Evolutionary conservation across 1,140 invertebrate genomes (phyloP), one percentile per base, ranked within the genome.

Genomic region (Chrysoperla carnea): DNA sequence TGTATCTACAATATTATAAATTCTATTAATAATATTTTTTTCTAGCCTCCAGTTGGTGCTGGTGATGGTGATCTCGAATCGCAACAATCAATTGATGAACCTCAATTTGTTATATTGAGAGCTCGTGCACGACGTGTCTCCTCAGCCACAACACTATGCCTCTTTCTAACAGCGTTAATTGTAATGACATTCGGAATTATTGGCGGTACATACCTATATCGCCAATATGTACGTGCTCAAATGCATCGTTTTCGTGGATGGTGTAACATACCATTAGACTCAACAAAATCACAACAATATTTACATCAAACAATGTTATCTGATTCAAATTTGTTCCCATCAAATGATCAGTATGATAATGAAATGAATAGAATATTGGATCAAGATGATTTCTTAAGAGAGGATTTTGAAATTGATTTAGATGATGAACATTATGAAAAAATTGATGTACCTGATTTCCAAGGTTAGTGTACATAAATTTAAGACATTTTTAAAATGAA

Each of bases 381-480:
- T 23, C 17, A 23, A 23, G 41, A 57, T 37, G 64, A 70, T 48
- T 74, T 67, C 31, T 81, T 92, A 48, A 72, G 77, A 33, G 83
- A 90, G 58, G 72, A 76, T 41, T 75, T 88, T 52, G 81, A 87
- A 48, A 66, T 86, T 43, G 78, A 84, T 54, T 56, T 78, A 27
- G 60, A 65, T 40, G 71, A 73, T 31, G 69, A 76, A 41, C 62
- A 68, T 43, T 82, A 75, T 56, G 81, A 86, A 51, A 78, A 78
- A 53, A 80, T 89, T 51, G 70, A 81, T 56, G 80, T 88, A 8
- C 84, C 84, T 11, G 73, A 83, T 53, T 86, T 87, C 51, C 72
- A 70, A 48, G 76, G 17, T 23, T 23, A 3, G 17, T 23, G n/a
- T n/a, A n/a, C n/a, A n/a, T n/a, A n/a, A n/a, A n/a, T n/a, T n/a